These are phyloP conservation scores for Lophius piscatorius DNA, from an alignment of 2,113 vertebrate species.

Conservation along the genomic window DNA sequence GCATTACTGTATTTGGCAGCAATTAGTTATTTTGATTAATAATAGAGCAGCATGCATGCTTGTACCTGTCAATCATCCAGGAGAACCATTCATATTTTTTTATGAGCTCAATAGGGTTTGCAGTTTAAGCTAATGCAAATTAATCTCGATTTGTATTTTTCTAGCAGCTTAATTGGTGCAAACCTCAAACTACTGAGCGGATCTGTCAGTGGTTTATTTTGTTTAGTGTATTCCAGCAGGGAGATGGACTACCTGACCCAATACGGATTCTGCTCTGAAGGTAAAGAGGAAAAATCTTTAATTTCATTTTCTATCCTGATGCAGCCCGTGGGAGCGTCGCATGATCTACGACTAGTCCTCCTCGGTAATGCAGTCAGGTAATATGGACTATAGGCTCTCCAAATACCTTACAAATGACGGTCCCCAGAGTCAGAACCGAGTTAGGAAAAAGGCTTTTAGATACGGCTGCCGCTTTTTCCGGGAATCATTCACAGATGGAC, in stretches of 20 bases:
- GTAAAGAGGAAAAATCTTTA: slow-evolving; percentile 31
- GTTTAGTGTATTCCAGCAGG: slow-evolving; percentile 5
- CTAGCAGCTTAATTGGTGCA: slow-evolving; percentile 33
- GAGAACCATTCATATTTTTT: slow-evolving; percentile 16
- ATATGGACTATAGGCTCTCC: no score
- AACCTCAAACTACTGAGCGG: slow-evolving; percentile 9
- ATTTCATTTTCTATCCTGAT: slow-evolving; percentile 11
- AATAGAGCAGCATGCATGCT: slow-evolving; percentile 19
- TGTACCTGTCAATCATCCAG: slow-evolving; percentile 35
- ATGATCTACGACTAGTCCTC: background rate
- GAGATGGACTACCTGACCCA: slow-evolving; percentile 8
- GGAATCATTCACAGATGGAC: no score
- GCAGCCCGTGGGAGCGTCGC: background rate
- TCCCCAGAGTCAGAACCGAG: no score
- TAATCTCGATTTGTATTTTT: slow-evolving; percentile 51
- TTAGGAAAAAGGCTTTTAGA: no score
- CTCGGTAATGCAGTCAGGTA: background rate
- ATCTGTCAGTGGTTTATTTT: background rate
- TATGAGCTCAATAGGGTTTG: slow-evolving; percentile 14
- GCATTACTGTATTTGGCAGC: background rate
- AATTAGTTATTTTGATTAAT: slow-evolving; percentile 43
- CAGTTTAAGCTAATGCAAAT: slow-evolving; percentile 31
- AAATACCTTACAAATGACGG: no score
- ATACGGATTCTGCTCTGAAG: slow-evolving; percentile 21
- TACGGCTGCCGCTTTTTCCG: no score